Conservation (phyloP, 2,797 vertebrate genomes). For the Halcyon chelicuti region DNA sequence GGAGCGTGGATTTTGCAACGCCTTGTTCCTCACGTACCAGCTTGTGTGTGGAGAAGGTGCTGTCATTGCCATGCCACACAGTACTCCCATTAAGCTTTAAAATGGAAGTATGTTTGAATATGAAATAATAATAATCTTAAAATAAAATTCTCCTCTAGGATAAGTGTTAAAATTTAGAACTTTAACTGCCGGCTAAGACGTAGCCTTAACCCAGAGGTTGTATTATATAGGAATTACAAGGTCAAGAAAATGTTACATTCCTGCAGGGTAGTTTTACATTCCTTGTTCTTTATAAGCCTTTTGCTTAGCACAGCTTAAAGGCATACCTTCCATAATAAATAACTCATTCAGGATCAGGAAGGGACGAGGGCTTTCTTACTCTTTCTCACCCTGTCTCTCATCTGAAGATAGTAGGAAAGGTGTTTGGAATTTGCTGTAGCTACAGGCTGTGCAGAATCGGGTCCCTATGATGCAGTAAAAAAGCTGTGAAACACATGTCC, state of each 20-base stretch:
- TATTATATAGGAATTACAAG: constrained; percentile 65
- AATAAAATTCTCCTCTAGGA: neutral
- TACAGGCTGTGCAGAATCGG: neutral
- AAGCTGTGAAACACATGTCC: neutral
- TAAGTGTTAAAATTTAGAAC: constrained; percentile 22
- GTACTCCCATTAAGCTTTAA: neutral
- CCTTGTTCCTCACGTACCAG: neutral
- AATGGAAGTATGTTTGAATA: neutral
- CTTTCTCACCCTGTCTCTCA: neutral
- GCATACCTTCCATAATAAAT: constrained; percentile 62
- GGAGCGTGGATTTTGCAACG: neutral
- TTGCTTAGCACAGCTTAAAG: constrained; percentile 71
- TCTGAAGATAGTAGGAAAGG: neutral
- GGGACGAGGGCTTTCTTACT: neutral
- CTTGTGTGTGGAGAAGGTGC: neutral
- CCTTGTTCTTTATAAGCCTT: constrained; percentile 65
- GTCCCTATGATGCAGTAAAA: neutral
- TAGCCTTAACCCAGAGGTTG: neutral
- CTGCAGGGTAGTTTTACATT: constrained; percentile 65
- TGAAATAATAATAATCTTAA: neutral
- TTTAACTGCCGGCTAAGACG: neutral
- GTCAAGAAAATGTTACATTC: constrained; percentile 76
- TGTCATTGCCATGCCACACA: neutral
- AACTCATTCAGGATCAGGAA: constrained; percentile 56
- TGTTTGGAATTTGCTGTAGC: neutral